Evolutionary conservation across 2,113 vertebrate species (phyloP).

Genomic region (Passer montanus): DNA sequence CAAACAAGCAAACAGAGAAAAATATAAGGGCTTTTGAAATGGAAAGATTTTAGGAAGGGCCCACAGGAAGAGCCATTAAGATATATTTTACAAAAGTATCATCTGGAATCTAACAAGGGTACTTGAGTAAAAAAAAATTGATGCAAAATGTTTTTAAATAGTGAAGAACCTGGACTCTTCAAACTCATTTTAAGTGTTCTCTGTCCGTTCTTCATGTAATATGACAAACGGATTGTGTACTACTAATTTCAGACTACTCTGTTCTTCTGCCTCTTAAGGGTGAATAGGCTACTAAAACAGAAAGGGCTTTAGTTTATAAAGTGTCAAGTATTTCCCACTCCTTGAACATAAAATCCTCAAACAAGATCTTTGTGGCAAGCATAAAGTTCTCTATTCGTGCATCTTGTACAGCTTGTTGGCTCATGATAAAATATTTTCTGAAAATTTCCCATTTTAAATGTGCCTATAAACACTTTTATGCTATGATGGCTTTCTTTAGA

Average conservation of each 20-base stretch:
- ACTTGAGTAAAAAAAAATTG: not conserved
- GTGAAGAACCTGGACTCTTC: not conserved
- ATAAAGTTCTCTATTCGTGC: not conserved
- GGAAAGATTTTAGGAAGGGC: not conserved
- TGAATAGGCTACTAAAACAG: not conserved
- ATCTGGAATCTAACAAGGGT: not conserved
- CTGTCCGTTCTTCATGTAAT: not conserved
- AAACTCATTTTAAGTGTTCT: not conserved
- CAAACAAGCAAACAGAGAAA: not conserved
- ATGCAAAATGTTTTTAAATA: not conserved
- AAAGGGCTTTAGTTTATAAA: not conserved
- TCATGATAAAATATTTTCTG: not conserved
- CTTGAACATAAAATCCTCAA: not conserved
- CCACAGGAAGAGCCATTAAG: not conserved
- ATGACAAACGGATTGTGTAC: accelerated
- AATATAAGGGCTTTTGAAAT: not conserved
- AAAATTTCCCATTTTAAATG: not conserved
- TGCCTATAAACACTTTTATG: not conserved
- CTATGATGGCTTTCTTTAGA: not conserved
- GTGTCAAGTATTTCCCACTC: not conserved
- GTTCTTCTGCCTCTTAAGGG: not conserved
- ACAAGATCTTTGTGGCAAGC: not conserved
- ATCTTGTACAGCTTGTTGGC: not conserved
- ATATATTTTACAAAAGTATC: not conserved
- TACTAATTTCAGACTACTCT: not conserved